Base-by-base conservation (phyloP, 2,888 invertebrate genomes). In the Busseola fusca region DNA sequence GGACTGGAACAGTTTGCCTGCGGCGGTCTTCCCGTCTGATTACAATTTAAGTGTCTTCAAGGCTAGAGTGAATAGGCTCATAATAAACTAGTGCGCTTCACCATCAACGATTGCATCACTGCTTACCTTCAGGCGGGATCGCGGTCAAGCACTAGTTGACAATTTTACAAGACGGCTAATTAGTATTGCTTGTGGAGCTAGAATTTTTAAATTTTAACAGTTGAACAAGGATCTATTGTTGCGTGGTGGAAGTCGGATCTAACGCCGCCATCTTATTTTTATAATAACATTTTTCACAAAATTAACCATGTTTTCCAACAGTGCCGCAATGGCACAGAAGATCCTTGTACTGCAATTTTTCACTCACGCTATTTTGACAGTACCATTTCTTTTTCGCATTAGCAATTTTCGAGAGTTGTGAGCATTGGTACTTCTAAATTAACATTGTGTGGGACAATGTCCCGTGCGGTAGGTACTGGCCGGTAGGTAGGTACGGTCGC, bases 381-480 rank as follows among this genome's bases (percentile, higher is more conserved):
- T 34, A 18, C 25, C 12, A 7, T 64, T 48, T 27, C 30, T n/a
- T 30, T 10, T 37, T 50, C 10, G 18, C 21, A 40, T 58, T 3
- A 58, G 10, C 1, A 21, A 3, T 40, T 25, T 16, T 40, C 10
- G 16, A 9, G 4, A 25, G 7, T 34, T 45, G 37, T 40, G 14
- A 0, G 3, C 9, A 69, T 6, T 76, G 12, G 16, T 6, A 42
- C 64, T 80, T 77, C 69, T 73, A 62, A 40, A 9, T 2, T 27
- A 18, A 27, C 14, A 25, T 9, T 58, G 42, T 12, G 18, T 48
- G 34, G 45, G 25, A 21, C n/a, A 50, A 2, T 63, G 76, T 67
- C 83, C 80, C 78, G 66, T 68, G 74, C 83, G 78, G 81, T 83
- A 80, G 78, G 78, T 77, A 72, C 58, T 40, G 70, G 72, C 69